Conservation (phyloP, 2,113 vertebrate species). For the Festucalex cinctus region DNA sequence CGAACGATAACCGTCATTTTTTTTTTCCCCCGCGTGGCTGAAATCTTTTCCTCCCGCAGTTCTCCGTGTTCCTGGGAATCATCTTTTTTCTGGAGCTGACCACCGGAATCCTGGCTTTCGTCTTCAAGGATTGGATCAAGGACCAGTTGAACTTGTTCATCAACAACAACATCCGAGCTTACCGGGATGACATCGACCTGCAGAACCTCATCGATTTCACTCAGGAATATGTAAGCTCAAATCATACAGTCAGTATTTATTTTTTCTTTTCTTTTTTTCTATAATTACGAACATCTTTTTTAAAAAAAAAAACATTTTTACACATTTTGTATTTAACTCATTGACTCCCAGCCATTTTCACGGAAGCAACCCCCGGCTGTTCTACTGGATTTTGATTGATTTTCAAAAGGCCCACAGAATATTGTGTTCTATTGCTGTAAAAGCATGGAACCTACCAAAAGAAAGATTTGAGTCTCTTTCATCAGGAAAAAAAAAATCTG, state of each 20-base stretch:
- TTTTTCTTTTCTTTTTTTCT: too few species aligned
- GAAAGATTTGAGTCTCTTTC: too few species aligned
- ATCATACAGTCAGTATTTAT: not conserved
- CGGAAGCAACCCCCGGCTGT: too few species aligned
- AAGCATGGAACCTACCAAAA: too few species aligned
- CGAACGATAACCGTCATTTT: not conserved
- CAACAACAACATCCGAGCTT: conserved; percentile 97
- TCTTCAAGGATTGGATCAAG: conserved; percentile 99
- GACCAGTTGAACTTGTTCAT: conserved; percentile 98
- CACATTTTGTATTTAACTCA: too few species aligned
- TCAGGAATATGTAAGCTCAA: conserved; percentile 88
- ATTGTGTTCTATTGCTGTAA: too few species aligned
- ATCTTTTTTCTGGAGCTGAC: conserved; percentile 99
- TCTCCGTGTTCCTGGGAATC: conserved; percentile 96
- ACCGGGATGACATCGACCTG: conserved; percentile 95
- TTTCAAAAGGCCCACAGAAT: too few species aligned
- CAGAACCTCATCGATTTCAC: conserved; percentile 99
- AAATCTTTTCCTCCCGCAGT: conserved; percentile 66
- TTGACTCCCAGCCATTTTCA: too few species aligned
- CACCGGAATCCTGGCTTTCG: conserved; percentile 91
- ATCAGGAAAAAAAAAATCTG: too few species aligned
- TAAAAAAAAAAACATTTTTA: too few species aligned
- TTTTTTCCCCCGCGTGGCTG: not conserved
- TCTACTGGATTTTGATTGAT: too few species aligned
- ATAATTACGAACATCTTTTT: too few species aligned